Evolutionary conservation across 2,797 vertebrate species (phyloP).

Genomic region (Spatula clypeata): DNA sequence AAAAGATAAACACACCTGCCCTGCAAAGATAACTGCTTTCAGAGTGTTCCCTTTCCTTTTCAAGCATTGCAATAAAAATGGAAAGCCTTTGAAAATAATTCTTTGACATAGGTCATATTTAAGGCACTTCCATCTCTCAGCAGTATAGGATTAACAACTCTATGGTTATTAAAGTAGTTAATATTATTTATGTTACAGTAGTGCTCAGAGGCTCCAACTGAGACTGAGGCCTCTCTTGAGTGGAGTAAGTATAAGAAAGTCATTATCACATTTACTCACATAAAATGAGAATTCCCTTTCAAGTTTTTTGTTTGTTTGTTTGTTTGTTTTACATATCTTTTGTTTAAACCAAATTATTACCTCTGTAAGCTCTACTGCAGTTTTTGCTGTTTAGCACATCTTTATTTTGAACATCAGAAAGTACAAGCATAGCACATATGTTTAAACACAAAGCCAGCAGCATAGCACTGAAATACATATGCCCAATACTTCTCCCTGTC

Average conservation of each 20-base stretch:
- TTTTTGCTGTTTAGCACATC: not conserved
- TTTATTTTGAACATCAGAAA: not conserved
- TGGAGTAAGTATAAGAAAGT: not conserved
- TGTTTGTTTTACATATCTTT: not conserved
- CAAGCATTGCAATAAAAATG: not conserved
- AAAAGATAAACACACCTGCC: not conserved
- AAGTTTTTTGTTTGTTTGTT: not conserved
- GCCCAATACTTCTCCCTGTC: not conserved
- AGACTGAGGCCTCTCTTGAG: not conserved
- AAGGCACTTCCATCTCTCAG: constrained; percentile 15
- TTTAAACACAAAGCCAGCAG: not conserved
- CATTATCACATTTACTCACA: not conserved
- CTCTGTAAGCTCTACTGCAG: not conserved
- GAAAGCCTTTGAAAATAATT: constrained; percentile 32
- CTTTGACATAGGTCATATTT: not conserved
- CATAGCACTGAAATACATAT: not conserved
- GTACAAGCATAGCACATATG: not conserved
- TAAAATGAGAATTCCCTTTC: not conserved
- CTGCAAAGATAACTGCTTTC: not conserved
- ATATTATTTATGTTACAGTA: constrained; percentile 21
- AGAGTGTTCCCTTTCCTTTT: not conserved
- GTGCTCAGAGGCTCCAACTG: not conserved
- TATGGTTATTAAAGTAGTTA: constrained; percentile 12
- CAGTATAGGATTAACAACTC: constrained; percentile 26
- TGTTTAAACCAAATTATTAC: not conserved